Percentiles rank a stretch among this genome's conserved stretches.
phyloP scores from a whole-genome alignment of 2,888 invertebrate genomes.

The Leptinotarsa juncta region DNA sequence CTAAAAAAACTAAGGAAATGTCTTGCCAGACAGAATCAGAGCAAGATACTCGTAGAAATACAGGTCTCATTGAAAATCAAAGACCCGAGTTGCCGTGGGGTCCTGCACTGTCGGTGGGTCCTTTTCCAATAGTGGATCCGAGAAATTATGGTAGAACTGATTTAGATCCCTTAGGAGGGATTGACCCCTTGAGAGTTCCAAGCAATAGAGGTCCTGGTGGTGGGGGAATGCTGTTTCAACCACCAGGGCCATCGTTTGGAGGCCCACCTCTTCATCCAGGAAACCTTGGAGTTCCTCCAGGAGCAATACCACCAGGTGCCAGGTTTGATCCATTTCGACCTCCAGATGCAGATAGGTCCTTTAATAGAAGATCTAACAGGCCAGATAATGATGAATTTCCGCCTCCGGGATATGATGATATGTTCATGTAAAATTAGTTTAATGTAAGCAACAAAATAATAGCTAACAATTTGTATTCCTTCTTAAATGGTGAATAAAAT shows the following conservation, averaged over 20 bases:
- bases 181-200: conserved; percentile 59
- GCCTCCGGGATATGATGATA: conserved; percentile 81
- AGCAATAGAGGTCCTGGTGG: conserved; percentile 60
- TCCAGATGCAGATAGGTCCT: conserved; percentile 65
- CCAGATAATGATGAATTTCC: conserved; percentile 81
- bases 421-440: conserved; percentile 74
- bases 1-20: conserved; percentile 51
- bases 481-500: too few species aligned
- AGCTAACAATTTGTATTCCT: too few species aligned
- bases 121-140: conserved; percentile 6
- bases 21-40: conserved; percentile 53
- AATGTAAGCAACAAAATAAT: background rate
- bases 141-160: conserved; percentile 75
- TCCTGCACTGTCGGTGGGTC: conserved; percentile 1
- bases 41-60: background rate
- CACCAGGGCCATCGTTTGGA: conserved; percentile 62
- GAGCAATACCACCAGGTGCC: conserved; percentile 80
- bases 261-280: conserved; percentile 51
- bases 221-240: conserved; percentile 84
- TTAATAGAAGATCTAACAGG: conserved; percentile 60
- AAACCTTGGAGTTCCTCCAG: conserved; percentile 60
- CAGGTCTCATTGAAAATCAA: conserved; percentile 13
- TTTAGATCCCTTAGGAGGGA: conserved; percentile 78
- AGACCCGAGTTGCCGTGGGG: conserved; percentile 6
- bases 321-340: conserved; percentile 90